Evolutionary conservation across 2,888 invertebrate species (phyloP), one percentile per base, ranked within the genome.

Genomic region (Druceiella hillmani): DNA sequence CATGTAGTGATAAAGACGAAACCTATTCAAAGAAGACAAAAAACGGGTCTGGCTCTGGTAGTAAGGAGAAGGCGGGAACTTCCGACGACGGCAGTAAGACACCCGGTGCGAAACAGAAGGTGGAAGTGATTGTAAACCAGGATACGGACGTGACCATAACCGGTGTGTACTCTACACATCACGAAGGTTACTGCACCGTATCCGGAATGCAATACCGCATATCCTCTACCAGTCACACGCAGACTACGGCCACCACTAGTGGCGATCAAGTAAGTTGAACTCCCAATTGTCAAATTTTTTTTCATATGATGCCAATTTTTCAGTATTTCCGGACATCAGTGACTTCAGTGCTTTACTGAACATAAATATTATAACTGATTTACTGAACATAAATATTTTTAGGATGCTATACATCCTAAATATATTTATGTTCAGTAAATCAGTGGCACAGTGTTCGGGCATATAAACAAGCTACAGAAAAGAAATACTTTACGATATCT

Each of bases 81-180:
- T n/a, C n/a, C n/a, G n/a, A n/a, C n/a, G n/a, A n/a, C n/a, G n/a
- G n/a, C n/a, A n/a, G n/a, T n/a, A n/a, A n/a, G n/a, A n/a, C n/a
- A n/a, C n/a, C n/a, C n/a, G n/a, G n/a, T n/a, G 61, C 62, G 31
- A 76, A 75, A 45, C 77, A 78, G 52, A 77, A 78, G 52, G 79
- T 83, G 45, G 85, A 88, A 48, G 84, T 89, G 22, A 87, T 89
- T 53, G 79, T 89, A 13, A 85, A 85, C 58, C 87, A 87, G 62
- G 88, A 89, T 52, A 85, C 88, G 1, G 89, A 89, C 55, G 87
- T 89, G 15, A 90, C 89, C 17, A 88, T 89, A 51, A 89, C 89
- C 3, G 88, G 88, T 10, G 87, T 89, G 40, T 89, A 89, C 61
- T 81, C 85, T 14, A 82, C 83, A 2, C 87, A 87, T 48, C 87